Conservation (phyloP, 2,113 vertebrate species). For the Megaceryle torquata region DNA sequence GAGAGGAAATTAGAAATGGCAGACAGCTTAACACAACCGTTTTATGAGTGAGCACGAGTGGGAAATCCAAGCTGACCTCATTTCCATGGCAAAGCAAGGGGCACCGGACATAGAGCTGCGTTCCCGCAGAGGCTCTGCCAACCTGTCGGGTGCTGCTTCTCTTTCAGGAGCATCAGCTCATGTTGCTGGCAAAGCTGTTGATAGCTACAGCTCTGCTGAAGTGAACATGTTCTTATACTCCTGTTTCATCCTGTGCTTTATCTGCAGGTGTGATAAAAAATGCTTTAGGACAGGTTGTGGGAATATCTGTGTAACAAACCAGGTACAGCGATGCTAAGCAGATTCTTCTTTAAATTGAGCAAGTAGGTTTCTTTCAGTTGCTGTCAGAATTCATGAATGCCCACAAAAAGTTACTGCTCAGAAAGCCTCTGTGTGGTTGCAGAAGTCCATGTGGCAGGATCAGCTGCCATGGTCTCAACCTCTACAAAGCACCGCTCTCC, state of each 20-base stretch:
- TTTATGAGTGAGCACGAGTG: not conserved
- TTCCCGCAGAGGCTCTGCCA: not conserved
- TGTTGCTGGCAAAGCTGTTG: not conserved
- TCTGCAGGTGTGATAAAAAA: not conserved
- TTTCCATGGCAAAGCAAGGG: accelerated
- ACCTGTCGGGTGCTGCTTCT: accelerated
- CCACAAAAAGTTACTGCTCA: not conserved
- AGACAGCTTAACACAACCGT: not conserved
- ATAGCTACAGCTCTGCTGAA: not conserved
- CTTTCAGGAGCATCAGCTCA: not conserved
- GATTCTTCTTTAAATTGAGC: not conserved
- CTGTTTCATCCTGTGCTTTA: not conserved
- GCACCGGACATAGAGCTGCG: accelerated
- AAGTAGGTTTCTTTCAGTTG: not conserved
- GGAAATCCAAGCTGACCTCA: not conserved
- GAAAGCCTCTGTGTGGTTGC: not conserved
- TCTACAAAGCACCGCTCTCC: not conserved
- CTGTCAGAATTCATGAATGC: not conserved
- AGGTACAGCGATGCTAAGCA: not conserved
- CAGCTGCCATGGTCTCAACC: not conserved
- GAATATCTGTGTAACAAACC: not conserved
- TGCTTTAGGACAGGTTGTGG: not conserved
- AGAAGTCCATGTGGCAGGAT: not conserved
- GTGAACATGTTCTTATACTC: not conserved
- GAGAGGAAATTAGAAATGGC: not conserved